Evolutionary conservation across 1,140 invertebrate genomes (phyloP).

Genomic region (Drosophila tani): DNA sequence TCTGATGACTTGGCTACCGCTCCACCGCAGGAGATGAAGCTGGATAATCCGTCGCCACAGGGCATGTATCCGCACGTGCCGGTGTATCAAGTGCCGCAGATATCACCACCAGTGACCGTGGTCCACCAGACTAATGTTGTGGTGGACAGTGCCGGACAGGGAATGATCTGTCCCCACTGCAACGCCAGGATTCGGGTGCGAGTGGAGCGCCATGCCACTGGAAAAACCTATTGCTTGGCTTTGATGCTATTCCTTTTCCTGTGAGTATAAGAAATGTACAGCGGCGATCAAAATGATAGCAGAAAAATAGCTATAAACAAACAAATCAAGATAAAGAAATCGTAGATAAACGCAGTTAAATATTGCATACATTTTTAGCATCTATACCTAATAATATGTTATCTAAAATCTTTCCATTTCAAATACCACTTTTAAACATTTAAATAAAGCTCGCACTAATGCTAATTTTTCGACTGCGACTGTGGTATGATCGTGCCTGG

Average conservation of each 20-base stretch:
- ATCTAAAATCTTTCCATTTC: too few species aligned
- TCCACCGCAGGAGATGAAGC: neutral
- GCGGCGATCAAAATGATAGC: too few species aligned
- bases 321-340: too few species aligned
- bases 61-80: neutral
- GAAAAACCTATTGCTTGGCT: conserved; percentile 42
- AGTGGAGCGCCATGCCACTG: conserved; percentile 48
- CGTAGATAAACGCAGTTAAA: too few species aligned
- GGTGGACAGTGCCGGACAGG: neutral
- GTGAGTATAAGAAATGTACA: conserved; percentile 37
- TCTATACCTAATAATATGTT: too few species aligned
- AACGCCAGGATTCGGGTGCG: conserved; percentile 30
- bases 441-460: too few species aligned
- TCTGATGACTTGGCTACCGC: neutral
- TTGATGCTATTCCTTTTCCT: conserved; percentile 43
- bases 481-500: neutral
- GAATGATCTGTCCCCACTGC: conserved; percentile 33
- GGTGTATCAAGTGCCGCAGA: neutral
- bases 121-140: neutral
- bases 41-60: neutral
- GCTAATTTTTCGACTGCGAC: too few species aligned
- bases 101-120: neutral
- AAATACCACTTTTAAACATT: too few species aligned
- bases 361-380: too few species aligned
- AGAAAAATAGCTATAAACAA: too few species aligned